phyloP scores from a whole-genome alignment of 2,113 vertebrate genomes.

The Ochotona princeps region DNA sequence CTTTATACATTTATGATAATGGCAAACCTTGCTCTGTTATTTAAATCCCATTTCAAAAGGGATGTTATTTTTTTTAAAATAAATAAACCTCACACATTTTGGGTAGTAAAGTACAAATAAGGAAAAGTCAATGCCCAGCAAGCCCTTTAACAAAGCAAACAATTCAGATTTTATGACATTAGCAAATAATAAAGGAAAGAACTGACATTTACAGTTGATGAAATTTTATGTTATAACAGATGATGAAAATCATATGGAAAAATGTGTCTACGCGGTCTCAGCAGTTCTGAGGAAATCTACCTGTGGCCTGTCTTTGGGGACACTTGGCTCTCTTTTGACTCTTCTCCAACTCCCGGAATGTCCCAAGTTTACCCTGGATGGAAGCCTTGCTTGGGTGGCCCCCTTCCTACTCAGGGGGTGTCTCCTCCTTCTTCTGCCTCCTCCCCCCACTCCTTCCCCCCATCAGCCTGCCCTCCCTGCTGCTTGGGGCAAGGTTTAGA shows the following conservation, averaged over 20 bases:
- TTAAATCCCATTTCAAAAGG: conserved; percentile 90
- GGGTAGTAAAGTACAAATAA: conserved; percentile 90
- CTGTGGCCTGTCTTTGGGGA: conserved; percentile 62
- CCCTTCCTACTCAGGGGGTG: background rate
- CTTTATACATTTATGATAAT: conserved; percentile 91
- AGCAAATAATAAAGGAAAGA: conserved; percentile 91
- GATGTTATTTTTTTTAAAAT: conserved; percentile 86
- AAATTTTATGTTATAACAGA: conserved; percentile 90
- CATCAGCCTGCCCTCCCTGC: background rate
- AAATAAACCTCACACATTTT: conserved; percentile 87
- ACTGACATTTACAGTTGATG: conserved; percentile 92
- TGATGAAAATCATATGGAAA: conserved; percentile 87
- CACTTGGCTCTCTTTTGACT: conserved; percentile 17
- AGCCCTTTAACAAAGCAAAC: conserved; percentile 92
- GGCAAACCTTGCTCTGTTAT: conserved; percentile 89
- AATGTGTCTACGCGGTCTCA: conserved; percentile 82
- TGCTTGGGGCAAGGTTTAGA: no score
- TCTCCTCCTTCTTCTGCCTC: background rate
- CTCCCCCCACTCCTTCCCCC: background rate
- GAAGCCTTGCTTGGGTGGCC: background rate
- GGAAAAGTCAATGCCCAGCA: conserved; percentile 87
- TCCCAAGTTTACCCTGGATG: background rate
- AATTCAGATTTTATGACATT: conserved; percentile 90
- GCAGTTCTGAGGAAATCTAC: conserved; percentile 73
- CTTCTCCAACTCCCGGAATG: background rate